Evolutionary conservation across 2,888 invertebrate species (phyloP).

Genomic region (Ectobius pallidus): DNA sequence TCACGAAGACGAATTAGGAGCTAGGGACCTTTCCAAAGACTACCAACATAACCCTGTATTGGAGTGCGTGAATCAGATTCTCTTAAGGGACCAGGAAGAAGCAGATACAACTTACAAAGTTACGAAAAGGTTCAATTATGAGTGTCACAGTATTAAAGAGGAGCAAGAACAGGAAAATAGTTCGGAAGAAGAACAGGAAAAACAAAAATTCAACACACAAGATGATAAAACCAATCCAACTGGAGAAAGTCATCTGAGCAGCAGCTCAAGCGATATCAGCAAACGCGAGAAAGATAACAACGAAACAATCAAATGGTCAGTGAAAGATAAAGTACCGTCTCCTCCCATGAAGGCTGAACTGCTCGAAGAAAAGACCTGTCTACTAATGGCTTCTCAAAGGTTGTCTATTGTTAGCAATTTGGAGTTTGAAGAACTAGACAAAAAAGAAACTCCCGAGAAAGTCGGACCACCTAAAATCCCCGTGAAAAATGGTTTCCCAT

Average conservation of each 20-base stretch:
- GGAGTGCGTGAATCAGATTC: constrained; percentile 85
- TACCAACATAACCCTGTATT: constrained; percentile 83
- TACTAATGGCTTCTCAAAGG: constrained; percentile 52
- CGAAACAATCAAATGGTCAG: constrained; percentile 4
- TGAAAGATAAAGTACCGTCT: constrained; percentile 36
- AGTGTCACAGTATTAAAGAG: constrained; percentile 44
- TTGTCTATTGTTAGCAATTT: constrained; percentile 58
- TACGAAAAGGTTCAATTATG: constrained; percentile 54
- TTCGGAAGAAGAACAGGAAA: background rate
- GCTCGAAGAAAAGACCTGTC: constrained; percentile 53
- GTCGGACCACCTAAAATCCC: constrained; percentile 56
- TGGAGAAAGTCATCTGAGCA: background rate
- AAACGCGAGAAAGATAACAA: background rate
- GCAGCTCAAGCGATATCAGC: background rate
- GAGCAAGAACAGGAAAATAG: constrained; percentile 39
- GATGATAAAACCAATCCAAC: background rate
- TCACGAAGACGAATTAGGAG: constrained; percentile 55
- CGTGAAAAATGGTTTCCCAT: background rate
- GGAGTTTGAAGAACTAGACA: constrained; percentile 59
- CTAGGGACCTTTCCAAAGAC: constrained; percentile 44
- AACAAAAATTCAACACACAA: background rate
- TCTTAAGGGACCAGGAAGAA: constrained; percentile 66
- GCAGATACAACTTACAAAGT: constrained; percentile 47
- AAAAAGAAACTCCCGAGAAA: constrained; percentile 63
- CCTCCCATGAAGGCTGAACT: constrained; percentile 40